Base-by-base conservation (phyloP, 2,113 vertebrate species). In the Anarhynchus alexandrinus region DNA sequence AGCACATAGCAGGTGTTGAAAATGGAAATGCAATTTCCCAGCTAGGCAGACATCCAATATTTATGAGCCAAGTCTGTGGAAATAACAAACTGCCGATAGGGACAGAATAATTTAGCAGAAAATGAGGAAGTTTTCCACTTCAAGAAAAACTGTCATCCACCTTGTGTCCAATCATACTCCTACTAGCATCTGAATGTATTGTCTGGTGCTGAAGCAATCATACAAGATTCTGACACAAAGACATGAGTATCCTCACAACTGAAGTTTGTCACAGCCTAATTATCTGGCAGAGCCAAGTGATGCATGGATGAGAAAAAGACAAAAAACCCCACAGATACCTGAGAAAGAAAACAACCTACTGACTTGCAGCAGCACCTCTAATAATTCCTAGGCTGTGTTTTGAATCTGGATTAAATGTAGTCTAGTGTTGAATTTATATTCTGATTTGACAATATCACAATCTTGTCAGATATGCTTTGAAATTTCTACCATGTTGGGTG, bases 21-120 rank as follows among this genome's bases (percentile, higher is more conserved):
- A 96, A 97, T 98, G 96, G 92, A 97, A 98, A 97, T 97, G 94
- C 85, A 97, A 95, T 97, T 97, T 98, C 97, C 95, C 95, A 97
- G 90, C 94, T 96, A 96, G 97, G 97, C 98, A 98, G 71, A 52
- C 51, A 81, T 94, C 96, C 97, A 97, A 95, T 79, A 96, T 62
- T 95, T 88, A 96, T 84, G 95, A 94, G 95, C 95, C 94, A 96
- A 96, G 94, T 95, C 91, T 96, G 95, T 90, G 93, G 95, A 97
- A 97, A 96, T 93, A 95, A 95, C 6, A 97, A 98, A 97, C 89
- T 94, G 92, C 62, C 9, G 15, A 86, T 92, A 94, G 49, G 64
- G 89, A 94, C 70, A 73, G 94, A 94, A 97, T 95, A 96, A 96
- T 79, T 96, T 90, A 97, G 88, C 15, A 0, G 88, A 91, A 97